These are phyloP conservation scores for Agrilus cyanescens DNA, from an alignment of 2,888 invertebrate species.

Conservation along the genomic window DNA sequence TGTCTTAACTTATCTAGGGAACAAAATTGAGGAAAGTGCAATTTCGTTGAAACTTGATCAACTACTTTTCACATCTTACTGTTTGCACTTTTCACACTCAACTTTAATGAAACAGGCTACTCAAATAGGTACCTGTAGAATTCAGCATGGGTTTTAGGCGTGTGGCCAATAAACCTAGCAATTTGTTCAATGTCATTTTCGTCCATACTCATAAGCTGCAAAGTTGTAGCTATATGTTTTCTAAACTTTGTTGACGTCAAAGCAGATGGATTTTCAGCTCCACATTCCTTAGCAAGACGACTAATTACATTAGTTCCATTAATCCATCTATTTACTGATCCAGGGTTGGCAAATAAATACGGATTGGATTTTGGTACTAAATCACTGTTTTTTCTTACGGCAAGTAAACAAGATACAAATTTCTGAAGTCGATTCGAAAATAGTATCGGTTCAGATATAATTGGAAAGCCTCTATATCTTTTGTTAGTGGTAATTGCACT, in stretches of 20 bases:
- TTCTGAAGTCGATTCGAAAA: constrained; percentile 11
- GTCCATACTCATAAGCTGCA: constrained; percentile 15
- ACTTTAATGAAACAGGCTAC: background rate
- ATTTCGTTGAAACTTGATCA: too few species aligned
- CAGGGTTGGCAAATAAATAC: constrained; percentile 17
- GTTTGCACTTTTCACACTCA: too few species aligned
- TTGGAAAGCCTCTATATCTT: constrained; percentile 15
- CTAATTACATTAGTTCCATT: constrained; percentile 12
- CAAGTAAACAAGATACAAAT: constrained; percentile 5
- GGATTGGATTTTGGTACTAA: constrained; percentile 4
- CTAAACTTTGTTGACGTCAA: constrained; percentile 5
- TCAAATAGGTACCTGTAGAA: constrained; percentile 9
- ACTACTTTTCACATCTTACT: too few species aligned
- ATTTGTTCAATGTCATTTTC: constrained; percentile 17
- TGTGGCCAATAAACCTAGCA: constrained; percentile 19
- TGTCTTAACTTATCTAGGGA: too few species aligned
- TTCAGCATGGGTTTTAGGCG: constrained; percentile 17
- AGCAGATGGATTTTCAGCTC: constrained; percentile 8
- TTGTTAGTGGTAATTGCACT: constrained; percentile 13
- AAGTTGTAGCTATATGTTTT: constrained; percentile 15
- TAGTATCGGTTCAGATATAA: constrained; percentile 13
- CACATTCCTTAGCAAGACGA: constrained; percentile 8
- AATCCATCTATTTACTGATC: constrained; percentile 16
- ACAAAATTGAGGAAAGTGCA: too few species aligned
- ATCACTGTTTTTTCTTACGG: constrained; percentile 2